Evolutionary conservation across 2,113 vertebrate species (phyloP).

Genomic region (Xyliphius kryptos): DNA sequence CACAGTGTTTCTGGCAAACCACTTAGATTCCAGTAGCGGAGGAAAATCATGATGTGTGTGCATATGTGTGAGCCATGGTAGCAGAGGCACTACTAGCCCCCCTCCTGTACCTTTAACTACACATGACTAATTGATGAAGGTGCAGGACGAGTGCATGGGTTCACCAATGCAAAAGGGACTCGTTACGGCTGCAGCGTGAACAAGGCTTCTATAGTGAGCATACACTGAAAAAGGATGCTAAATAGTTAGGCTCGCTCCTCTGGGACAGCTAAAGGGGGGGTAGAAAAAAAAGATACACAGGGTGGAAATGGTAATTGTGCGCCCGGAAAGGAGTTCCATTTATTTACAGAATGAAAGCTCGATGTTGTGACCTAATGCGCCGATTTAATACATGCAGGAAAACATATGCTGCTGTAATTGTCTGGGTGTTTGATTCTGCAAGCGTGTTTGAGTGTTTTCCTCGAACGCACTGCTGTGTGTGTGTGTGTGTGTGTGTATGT

Average conservation of each 20-base stretch:
- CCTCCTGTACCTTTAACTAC: conserved; percentile 40
- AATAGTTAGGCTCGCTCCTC: conserved; percentile 64
- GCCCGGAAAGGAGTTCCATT: conserved; percentile 78
- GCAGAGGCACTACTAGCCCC: conserved; percentile 6
- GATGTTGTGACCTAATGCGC: conserved; percentile 74
- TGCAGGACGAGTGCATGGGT: conserved; percentile 62
- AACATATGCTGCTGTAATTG: conserved; percentile 58
- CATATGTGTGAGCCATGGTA: neutral
- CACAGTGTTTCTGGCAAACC: too few species aligned
- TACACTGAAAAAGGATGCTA: conserved; percentile 73
- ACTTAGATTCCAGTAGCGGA: neutral
- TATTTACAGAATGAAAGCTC: conserved; percentile 86
- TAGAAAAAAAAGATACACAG: conserved; percentile 51
- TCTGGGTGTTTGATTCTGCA: conserved; percentile 42
- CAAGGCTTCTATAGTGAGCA: conserved; percentile 70
- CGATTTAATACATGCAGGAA: conserved; percentile 47
- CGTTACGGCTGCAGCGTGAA: conserved; percentile 72
- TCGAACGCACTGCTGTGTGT: conserved; percentile 7
- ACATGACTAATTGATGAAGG: conserved; percentile 50
- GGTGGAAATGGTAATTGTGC: conserved; percentile 75
- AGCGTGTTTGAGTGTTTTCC: conserved; percentile 24
- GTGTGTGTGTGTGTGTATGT: conserved; percentile 22
- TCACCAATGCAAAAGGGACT: conserved; percentile 76
- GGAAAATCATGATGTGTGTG: conserved; percentile 7
- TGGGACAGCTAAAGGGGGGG: conserved; percentile 66